Evolutionary conservation across 2,888 invertebrate genomes (phyloP).

Genomic region (Ametastegia equiseti): DNA sequence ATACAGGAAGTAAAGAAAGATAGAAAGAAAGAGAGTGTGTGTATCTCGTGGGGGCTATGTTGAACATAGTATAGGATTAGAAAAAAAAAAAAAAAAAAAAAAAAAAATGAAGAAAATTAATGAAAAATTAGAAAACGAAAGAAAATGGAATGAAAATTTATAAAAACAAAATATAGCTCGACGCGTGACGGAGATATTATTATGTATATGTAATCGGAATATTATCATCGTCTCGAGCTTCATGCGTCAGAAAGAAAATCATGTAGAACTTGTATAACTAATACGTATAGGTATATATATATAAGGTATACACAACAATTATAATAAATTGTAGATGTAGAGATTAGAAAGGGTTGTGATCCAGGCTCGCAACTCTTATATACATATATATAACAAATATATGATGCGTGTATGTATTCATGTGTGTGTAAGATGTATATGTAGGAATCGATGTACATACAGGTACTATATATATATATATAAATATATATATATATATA

Average conservation of each 20-base stretch:
- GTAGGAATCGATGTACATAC: not conserved
- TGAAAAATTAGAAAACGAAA: conserved; percentile 12
- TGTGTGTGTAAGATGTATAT: not conserved
- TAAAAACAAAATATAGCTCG: conserved; percentile 37
- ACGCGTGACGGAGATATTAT: not conserved
- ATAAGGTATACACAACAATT: too few relatives aligned
- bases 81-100: not conserved
- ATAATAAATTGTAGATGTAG: not conserved
- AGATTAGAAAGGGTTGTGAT: not conserved
- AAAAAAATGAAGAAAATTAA: not conserved
- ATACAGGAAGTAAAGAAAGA: too few relatives aligned
- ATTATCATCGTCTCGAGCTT: not conserved
- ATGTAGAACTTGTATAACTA: conserved; percentile 23
- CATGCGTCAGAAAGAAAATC: not conserved
- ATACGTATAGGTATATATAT: conserved; percentile 7
- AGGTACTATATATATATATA: not conserved
- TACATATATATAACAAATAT: not conserved
- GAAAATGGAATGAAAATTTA: conserved; percentile 3
- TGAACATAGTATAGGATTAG: conserved; percentile 46
- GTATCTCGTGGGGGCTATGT: conserved; percentile 41
- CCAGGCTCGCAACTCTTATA: conserved; percentile 12
- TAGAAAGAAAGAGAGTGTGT: not conserved
- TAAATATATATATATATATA: too few relatives aligned
- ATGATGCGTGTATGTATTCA: not conserved
- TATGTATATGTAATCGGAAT: not conserved